Percentiles rank a stretch among this genome's conserved stretches.
Conservation (phyloP, 2,888 invertebrate species). For the Anorthoa munda region DNA sequence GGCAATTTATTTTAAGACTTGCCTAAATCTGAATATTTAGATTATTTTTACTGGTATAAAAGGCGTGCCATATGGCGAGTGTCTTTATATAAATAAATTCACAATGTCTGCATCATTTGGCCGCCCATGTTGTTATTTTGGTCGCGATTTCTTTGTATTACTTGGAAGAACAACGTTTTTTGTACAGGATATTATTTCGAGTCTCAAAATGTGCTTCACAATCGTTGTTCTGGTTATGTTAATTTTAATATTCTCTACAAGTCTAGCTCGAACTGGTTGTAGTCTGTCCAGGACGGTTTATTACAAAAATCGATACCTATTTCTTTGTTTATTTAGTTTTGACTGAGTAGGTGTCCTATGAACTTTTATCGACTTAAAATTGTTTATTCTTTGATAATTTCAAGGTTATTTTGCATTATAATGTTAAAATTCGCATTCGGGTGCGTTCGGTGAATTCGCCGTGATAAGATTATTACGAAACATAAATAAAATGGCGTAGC, state of each 20-base stretch:
- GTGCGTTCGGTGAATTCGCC: conserved; percentile 7
- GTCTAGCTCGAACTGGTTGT: conserved; percentile 19
- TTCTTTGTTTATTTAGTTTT: conserved; percentile 26
- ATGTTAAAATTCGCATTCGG: conserved; percentile 20
- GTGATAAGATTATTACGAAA: conserved; percentile 41
- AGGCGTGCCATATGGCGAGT: background rate
- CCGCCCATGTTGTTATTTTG: conserved; percentile 5
- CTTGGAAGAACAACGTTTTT: conserved; percentile 3
- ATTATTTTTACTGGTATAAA: background rate
- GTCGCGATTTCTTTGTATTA: background rate
- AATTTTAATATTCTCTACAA: conserved; percentile 9
- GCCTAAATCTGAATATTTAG: no score
- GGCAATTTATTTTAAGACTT: no score
- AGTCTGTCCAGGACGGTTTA: background rate
- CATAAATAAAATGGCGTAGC: conserved; percentile 13
- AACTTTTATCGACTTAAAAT: conserved; percentile 16
- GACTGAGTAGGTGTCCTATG: conserved; percentile 9
- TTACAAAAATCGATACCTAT: background rate
- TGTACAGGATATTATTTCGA: conserved; percentile 7
- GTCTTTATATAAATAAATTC: background rate
- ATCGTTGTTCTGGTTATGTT: conserved; percentile 40
- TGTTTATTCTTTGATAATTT: conserved; percentile 34
- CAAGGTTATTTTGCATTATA: conserved; percentile 40
- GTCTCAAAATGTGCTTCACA: background rate
- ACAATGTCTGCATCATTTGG: background rate